Evolutionary conservation across 2,113 vertebrate genomes (phyloP), one percentile per base, ranked within the genome.

Genomic region (Fulmarus glacialis): DNA sequence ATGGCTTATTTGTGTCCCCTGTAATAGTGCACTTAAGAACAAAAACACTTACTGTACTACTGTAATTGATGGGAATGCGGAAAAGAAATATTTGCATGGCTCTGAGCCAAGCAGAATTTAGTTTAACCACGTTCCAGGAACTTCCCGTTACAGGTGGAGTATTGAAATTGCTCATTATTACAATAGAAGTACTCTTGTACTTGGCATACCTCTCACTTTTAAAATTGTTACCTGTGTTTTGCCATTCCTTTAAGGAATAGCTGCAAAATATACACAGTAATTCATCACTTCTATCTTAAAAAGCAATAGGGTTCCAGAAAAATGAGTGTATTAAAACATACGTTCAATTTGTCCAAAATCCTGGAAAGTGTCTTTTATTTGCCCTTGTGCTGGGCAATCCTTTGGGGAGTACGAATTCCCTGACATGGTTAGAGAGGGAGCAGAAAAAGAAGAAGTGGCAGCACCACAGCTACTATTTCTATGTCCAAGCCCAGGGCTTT

Each of bases 51-150:
- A 62, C 72, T 92, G 50, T 80, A 67, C 23, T 85, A 90, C 40
- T 82, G 50, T 95, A 96, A 95, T 91, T 79, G 82, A 87, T 92
- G 77, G 92, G 64, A 93, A 92, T 79, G 58, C 86, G 63, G 66
- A 87, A 67, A 66, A 91, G 43, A 81, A 95, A 94, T 90, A 91
- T 66, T 87, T 96, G 40, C 11, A 3, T 91, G 94, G 74, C 80
- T 63, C 43, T 67, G 47, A 91, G 85, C 89, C 85, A 87, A 87
- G 82, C 34, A 94, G 72, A 87, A 92, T 87, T 93, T 75, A 92
- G 53, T 87, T 77, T 84, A 87, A 75, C 43, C 30, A 4, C 6
- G 2, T 97, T 97, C 81, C 80, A 89, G 96, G 86, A 97, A 96
- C 82, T 96, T 91, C 75, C 47, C 9, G 4, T 89, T 97, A 79